Conservation (phyloP, 2,888 invertebrate genomes). For the Hesperia comma region DNA sequence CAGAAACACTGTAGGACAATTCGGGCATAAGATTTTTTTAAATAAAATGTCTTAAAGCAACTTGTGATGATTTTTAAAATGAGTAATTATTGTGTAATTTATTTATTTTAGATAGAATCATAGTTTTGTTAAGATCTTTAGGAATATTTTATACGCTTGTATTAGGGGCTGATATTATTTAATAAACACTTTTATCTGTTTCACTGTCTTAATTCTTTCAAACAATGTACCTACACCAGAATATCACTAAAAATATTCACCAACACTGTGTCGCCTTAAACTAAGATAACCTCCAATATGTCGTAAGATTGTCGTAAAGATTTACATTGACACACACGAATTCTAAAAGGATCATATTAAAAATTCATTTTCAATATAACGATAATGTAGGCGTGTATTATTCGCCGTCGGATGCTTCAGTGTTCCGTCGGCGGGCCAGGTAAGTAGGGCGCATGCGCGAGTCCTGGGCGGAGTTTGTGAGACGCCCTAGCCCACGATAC, state of each 20-base stretch:
- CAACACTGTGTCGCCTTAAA: not conserved
- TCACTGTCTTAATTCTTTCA: not conserved
- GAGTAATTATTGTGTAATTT: not conserved
- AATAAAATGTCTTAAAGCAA: too few species aligned
- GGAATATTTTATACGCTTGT: slow-evolving; percentile 22
- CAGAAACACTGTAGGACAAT: too few species aligned
- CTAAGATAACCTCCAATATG: not conserved
- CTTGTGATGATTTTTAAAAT: too few species aligned
- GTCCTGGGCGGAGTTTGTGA: slow-evolving; percentile 63
- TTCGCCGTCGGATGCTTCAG: slow-evolving; percentile 57
- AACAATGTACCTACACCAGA: not conserved
- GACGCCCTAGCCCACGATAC: slow-evolving; percentile 56
- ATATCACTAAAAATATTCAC: not conserved
- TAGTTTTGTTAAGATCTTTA: slow-evolving; percentile 23
- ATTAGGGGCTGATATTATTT: slow-evolving; percentile 20
- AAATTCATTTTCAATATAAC: slow-evolving; percentile 77
- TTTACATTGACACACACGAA: slow-evolving; percentile 52
- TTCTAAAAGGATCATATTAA: slow-evolving; percentile 67
- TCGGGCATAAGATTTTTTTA: too few species aligned
- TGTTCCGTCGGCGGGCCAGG: slow-evolving; percentile 47
- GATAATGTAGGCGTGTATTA: slow-evolving; percentile 82
- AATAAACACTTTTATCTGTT: slow-evolving; percentile 17
- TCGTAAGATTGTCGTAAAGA: slow-evolving; percentile 25
- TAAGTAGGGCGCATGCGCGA: slow-evolving; percentile 74
- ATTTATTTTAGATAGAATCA: slow-evolving; percentile 16